Conservation (phyloP, 1,140 invertebrate species). For the Zaprionus lachaisei region DNA sequence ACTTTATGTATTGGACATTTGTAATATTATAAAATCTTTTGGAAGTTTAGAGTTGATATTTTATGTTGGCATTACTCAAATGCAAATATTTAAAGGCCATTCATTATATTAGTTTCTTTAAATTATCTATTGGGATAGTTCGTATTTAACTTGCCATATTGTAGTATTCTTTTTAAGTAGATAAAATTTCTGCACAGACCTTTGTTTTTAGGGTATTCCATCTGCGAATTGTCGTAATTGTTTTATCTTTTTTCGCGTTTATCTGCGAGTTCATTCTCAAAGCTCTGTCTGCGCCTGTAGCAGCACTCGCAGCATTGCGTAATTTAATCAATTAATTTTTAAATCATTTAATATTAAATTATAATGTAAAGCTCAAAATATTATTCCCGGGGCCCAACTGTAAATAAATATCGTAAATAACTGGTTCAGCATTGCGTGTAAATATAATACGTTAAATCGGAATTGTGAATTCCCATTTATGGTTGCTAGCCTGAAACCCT, state of each 20-base stretch:
- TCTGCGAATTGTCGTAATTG: background rate
- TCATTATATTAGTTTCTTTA: background rate
- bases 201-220: background rate
- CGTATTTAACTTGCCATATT: background rate
- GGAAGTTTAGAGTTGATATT: background rate
- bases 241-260: background rate
- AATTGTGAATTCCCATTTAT: conserved; percentile 60
- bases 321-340: conserved; percentile 26
- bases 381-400: background rate
- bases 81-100: background rate
- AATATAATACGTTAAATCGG: conserved; percentile 61
- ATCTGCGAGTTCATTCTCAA: background rate
- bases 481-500: conserved; percentile 4
- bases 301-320: background rate
- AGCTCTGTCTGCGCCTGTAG: background rate
- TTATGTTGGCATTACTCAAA: background rate
- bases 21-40: no score
- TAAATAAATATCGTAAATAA: conserved; percentile 42
- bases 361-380: conserved; percentile 28
- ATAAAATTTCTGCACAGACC: no score
- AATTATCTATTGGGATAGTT: background rate
- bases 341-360: conserved; percentile 13
- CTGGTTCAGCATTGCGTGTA: conserved; percentile 36
- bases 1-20: background rate
- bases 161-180: no score